A percentile compares a stretch with the other conserved stretches of the same genome.
phyloP scores from a whole-genome alignment of 2,797 vertebrate species.

The Phaenicophaeus curvirostris region DNA sequence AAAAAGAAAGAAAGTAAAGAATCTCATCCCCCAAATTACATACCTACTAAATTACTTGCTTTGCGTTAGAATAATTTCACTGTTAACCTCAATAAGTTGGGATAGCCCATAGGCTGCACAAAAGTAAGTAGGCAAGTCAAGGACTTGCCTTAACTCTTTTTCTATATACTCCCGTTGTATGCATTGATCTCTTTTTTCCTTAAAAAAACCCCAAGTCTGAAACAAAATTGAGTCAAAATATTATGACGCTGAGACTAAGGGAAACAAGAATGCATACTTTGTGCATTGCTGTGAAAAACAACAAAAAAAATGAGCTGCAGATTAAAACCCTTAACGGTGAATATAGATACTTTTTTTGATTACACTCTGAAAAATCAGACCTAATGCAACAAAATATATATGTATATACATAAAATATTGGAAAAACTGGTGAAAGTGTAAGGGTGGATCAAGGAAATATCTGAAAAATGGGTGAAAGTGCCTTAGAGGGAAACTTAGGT shows the following conservation, averaged over 20 bases:
- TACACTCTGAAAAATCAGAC: background rate
- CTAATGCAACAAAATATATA: background rate
- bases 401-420: background rate
- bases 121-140: background rate
- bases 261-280: background rate
- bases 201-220: background rate
- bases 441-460: constrained; percentile 42
- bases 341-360: background rate
- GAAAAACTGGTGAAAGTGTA: constrained; percentile 10
- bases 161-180: background rate
- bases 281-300: background rate
- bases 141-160: background rate
- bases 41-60: background rate
- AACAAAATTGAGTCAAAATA: background rate
- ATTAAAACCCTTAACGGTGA: background rate
- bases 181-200: background rate
- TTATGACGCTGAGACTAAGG: background rate
- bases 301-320: background rate
- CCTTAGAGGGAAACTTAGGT: constrained; percentile 37
- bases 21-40: background rate
- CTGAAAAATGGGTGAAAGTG: constrained; percentile 40
- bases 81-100: background rate
- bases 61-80: background rate
- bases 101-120: background rate
- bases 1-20: background rate